These are phyloP conservation scores for Ichneumoninae sp. DNA, from an alignment of 2,888 invertebrate genomes.

Conservation along the genomic window DNA sequence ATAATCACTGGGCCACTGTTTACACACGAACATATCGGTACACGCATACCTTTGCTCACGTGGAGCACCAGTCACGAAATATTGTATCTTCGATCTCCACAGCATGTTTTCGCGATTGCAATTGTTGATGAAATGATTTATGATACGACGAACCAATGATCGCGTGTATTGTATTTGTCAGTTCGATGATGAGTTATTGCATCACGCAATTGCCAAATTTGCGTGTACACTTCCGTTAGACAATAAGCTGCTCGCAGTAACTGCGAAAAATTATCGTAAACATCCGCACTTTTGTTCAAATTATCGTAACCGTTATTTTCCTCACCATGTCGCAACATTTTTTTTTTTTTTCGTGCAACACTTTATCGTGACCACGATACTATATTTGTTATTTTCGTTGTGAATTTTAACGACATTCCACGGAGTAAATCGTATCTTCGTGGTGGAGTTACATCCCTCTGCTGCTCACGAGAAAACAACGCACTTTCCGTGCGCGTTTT, in stretches of 20 bases:
- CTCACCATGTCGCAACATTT: constrained; percentile 51
- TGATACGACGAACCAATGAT: neutral
- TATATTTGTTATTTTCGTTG: neutral
- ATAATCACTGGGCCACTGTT: neutral
- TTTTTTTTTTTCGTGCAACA: constrained; percentile 26
- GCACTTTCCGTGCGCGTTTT: neutral
- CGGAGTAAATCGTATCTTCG: constrained; percentile 2
- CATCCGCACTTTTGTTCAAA: constrained; percentile 1
- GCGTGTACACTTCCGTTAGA: neutral
- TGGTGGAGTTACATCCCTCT: neutral
- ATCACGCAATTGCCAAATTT: neutral
- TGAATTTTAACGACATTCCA: neutral
- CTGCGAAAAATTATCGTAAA: neutral
- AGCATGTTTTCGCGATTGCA: constrained; percentile 29
- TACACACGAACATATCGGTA: neutral
- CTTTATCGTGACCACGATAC: constrained; percentile 20
- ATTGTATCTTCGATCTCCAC: constrained; percentile 50
- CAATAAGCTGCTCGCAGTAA: neutral
- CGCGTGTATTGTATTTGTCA: neutral
- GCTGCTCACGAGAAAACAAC: neutral
- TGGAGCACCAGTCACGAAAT: constrained; percentile 6
- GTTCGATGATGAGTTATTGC: neutral
- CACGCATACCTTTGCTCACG: constrained; percentile 44
- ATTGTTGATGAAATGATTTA: neutral
- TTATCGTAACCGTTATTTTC: constrained; percentile 8